phyloP scores from a whole-genome alignment of 2,797 vertebrate genomes.

The Rhinophrynus dorsalis region DNA sequence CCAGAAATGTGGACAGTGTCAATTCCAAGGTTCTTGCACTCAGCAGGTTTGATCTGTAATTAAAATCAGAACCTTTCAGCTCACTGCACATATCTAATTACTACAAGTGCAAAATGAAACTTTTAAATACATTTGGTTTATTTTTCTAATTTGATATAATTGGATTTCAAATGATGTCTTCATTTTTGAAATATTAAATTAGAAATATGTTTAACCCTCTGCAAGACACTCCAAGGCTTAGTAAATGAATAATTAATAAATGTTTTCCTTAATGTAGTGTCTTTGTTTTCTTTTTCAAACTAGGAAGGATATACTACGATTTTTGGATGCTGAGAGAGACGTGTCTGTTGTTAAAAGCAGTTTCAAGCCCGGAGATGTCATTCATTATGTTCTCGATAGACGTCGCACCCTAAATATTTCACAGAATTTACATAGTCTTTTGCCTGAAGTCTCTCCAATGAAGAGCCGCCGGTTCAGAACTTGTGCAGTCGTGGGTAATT shows the following conservation, averaged over 20 bases:
- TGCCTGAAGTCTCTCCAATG: conserved; percentile 84
- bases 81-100: too few relatives aligned
- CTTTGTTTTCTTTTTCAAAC: conserved; percentile 43
- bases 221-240: too few relatives aligned
- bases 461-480: conserved; percentile 82
- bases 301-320: conserved; percentile 86
- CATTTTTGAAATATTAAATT: too few relatives aligned
- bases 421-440: conserved; percentile 77
- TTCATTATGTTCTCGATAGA: conserved; percentile 82
- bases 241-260: not conserved
- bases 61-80: too few relatives aligned
- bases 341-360: conserved; percentile 84
- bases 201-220: too few relatives aligned
- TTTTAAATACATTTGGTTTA: too few relatives aligned
- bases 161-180: too few relatives aligned
- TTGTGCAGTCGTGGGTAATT: conserved; percentile 86
- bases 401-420: conserved; percentile 82
- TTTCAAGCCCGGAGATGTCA: conserved; percentile 83
- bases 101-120: too few relatives aligned
- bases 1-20: too few relatives aligned
- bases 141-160: too few relatives aligned
- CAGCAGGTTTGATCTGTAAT: too few relatives aligned
- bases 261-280: not conserved
- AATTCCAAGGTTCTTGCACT: too few relatives aligned
- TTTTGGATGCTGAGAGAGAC: conserved; percentile 83